Conservation (phyloP, 2,888 invertebrate genomes). For the Ligdia adustata region DNA sequence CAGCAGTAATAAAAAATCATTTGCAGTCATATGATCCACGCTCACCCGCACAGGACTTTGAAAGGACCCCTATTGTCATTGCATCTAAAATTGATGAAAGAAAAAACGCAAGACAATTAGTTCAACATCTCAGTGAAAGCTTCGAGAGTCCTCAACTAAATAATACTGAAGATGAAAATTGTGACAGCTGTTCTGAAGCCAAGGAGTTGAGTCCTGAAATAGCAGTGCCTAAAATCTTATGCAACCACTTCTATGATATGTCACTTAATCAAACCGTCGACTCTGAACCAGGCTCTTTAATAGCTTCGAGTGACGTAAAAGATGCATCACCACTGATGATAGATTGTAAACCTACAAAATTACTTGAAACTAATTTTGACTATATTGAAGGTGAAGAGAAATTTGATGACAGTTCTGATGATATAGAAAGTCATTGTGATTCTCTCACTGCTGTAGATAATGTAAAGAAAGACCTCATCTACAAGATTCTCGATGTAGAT, state of each 20-base stretch:
- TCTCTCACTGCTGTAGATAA: conserved; percentile 11
- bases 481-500: conserved; percentile 66
- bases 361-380: conserved; percentile 86
- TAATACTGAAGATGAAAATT: conserved; percentile 47
- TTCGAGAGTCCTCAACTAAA: conserved; percentile 57
- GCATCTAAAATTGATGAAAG: conserved; percentile 50
- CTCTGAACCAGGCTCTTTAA: conserved; percentile 67
- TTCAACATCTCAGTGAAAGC: conserved; percentile 43
- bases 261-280: conserved; percentile 66
- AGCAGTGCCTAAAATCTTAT: conserved; percentile 69
- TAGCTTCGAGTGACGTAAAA: conserved; percentile 69
- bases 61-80: conserved; percentile 83
- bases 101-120: conserved; percentile 43
- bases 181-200: conserved; percentile 54
- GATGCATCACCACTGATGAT: conserved; percentile 55
- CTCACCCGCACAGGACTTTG: conserved; percentile 84
- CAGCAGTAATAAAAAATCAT: conserved; percentile 77
- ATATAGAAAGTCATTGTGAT: conserved; percentile 22
- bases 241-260: conserved; percentile 64
- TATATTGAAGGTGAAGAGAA: conserved; percentile 70
- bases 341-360: conserved; percentile 62
- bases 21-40: conserved; percentile 82
- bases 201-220: conserved; percentile 56
- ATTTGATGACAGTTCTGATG: conserved; percentile 48
- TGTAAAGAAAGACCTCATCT: conserved; percentile 46